Percentiles rank a stretch among this genome's conserved stretches.
Conservation (phyloP, 1,140 invertebrate genomes). For the Megalopta genalis region DNA sequence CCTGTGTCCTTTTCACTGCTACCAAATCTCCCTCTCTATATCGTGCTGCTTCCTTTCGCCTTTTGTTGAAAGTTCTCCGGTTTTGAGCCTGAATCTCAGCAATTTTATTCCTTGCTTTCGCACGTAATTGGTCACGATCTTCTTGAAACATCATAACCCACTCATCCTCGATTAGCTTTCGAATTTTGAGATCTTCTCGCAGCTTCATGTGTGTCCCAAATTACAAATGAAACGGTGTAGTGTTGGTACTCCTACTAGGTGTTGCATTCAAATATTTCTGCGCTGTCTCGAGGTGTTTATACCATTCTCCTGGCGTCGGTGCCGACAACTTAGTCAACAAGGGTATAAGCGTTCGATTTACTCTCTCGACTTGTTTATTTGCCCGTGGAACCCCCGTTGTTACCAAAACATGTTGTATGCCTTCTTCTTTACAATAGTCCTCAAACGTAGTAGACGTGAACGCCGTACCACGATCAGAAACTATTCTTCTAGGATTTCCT, state of each 20-base stretch:
- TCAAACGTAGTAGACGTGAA: conserved; percentile 50
- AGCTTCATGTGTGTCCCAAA: conserved; percentile 64
- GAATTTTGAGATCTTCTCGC: conserved; percentile 56
- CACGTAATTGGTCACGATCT: conserved; percentile 51
- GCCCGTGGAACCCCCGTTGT: conserved; percentile 65
- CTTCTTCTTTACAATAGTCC: conserved; percentile 52
- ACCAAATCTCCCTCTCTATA: not conserved
- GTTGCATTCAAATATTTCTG: conserved; percentile 70
- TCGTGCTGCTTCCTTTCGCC: not conserved
- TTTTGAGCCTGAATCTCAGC: conserved; percentile 16
- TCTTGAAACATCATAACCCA: conserved; percentile 25
- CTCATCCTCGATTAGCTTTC: conserved; percentile 49
- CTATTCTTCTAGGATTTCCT: conserved; percentile 2
- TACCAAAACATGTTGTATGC: conserved; percentile 64
- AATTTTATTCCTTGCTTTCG: conserved; percentile 62
- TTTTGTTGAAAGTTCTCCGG: not conserved
- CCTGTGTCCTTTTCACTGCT: not conserved
- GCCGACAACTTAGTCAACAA: conserved; percentile 66
- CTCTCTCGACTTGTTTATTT: conserved; percentile 71
- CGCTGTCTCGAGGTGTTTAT: conserved; percentile 61
- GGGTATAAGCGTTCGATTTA: conserved; percentile 63
- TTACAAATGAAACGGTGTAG: conserved; percentile 70
- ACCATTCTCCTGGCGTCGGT: conserved; percentile 65
- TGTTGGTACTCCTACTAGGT: conserved; percentile 65
- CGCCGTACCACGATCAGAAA: not conserved